A percentile compares a stretch with the other conserved stretches of the same genome.
Evolutionary conservation across 2,797 vertebrate genomes (phyloP).

Genomic region (Enteromius thamalakanensis): DNA sequence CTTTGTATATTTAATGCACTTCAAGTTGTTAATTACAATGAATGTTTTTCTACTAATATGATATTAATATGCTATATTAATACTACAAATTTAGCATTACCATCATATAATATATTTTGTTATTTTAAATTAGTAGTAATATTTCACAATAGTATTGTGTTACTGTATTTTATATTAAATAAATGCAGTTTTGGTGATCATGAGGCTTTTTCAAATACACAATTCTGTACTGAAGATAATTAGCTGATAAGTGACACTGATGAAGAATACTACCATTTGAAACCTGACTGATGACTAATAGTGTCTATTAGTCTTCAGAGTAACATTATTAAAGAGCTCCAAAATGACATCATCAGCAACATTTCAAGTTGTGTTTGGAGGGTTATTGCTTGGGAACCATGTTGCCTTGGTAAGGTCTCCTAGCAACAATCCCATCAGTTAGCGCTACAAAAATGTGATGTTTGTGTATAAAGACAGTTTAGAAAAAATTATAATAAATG

Average conservation of each 20-base stretch:
- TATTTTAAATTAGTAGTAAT: background rate
- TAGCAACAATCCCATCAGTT: constrained; percentile 51
- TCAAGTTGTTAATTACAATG: too few species aligned
- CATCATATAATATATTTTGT: background rate
- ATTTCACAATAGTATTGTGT: background rate
- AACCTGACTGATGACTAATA: background rate
- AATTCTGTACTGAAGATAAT: background rate
- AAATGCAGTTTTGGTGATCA: background rate
- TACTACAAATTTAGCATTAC: background rate
- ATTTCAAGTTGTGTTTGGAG: constrained; percentile 14
- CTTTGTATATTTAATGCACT: too few species aligned
- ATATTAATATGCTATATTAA: background rate
- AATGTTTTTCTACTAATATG: too few species aligned
- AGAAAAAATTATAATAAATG: too few species aligned
- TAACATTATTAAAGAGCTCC: background rate
- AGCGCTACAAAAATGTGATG: constrained; percentile 25
- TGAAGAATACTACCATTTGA: background rate
- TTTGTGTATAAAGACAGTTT: background rate
- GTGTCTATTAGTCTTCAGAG: background rate
- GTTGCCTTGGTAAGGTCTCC: constrained; percentile 30
- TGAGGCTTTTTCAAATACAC: background rate
- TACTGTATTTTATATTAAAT: background rate
- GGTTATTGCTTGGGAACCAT: constrained; percentile 34
- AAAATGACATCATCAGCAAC: constrained; percentile 20
- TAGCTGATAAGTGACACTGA: background rate